A percentile compares a stretch with the other conserved stretches of the same genome.
phyloP scores from a whole-genome alignment of 2,888 invertebrate genomes.

The Cephus runcator region DNA sequence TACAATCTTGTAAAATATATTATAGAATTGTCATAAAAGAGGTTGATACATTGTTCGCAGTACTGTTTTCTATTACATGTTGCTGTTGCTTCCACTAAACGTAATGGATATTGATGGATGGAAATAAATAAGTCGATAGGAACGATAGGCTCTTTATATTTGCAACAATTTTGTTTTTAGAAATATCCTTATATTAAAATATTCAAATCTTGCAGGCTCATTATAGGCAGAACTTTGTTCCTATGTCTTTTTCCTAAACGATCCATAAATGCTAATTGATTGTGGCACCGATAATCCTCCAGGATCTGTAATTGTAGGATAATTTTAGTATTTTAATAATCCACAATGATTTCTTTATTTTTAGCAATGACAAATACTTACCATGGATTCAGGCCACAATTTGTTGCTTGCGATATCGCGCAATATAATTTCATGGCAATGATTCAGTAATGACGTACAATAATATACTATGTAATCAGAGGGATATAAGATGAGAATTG shows the following conservation, averaged over 20 bases:
- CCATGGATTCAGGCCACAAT: conserved; percentile 60
- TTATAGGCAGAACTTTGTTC: conserved; percentile 54
- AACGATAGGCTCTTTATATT: not conserved
- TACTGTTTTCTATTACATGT: not conserved
- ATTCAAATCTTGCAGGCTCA: conserved; percentile 26
- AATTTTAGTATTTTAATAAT: not conserved
- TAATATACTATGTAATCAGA: conserved; percentile 61
- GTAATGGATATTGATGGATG: not conserved
- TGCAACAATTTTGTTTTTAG: not conserved
- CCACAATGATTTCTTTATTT: not conserved
- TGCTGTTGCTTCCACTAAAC: not conserved
- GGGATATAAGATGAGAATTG: conserved; percentile 55
- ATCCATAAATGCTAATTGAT: conserved; percentile 57
- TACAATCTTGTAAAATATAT: not conserved
- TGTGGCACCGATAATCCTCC: conserved; percentile 50
- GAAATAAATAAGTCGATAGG: not conserved
- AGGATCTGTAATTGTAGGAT: conserved; percentile 40
- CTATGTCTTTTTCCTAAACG: conserved; percentile 56
- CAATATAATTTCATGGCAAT: conserved; percentile 48
- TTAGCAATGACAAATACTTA: conserved; percentile 22
- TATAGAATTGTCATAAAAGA: not conserved
- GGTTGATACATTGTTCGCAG: not conserved
- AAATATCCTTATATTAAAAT: not conserved
- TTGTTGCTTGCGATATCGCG: conserved; percentile 48
- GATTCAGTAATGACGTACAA: conserved; percentile 53